Conservation (phyloP, 2,888 invertebrate species). For the Mesorhabditis belari region DNA sequence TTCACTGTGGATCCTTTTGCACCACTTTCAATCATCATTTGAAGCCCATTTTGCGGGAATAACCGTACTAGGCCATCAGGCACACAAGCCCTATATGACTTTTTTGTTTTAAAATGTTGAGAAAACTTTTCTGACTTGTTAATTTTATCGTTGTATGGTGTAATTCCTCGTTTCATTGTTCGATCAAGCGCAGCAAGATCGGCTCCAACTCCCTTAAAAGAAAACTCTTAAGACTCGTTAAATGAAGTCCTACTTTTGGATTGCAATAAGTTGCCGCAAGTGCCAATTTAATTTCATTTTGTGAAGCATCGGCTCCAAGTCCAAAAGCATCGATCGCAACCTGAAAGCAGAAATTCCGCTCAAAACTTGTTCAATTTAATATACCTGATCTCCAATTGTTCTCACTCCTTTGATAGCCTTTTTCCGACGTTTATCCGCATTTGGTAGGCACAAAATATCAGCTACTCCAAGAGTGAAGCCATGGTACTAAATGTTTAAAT, state of each 20-base stretch:
- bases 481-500: conserved; percentile 55
- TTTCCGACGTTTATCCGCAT: conserved; percentile 68
- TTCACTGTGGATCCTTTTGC: conserved; percentile 90
- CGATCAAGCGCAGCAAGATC: conserved; percentile 72
- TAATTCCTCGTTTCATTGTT: conserved; percentile 72
- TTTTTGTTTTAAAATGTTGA: background rate
- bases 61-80: conserved; percentile 74
- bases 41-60: conserved; percentile 92
- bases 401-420: conserved; percentile 46
- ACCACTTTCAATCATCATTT: conserved; percentile 94
- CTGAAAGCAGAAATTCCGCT: conserved; percentile 3
- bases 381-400: conserved; percentile 37
- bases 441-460: conserved; percentile 76
- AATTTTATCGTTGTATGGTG: conserved; percentile 80
- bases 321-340: conserved; percentile 57
- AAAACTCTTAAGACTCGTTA: background rate
- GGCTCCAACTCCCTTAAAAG: conserved; percentile 20
- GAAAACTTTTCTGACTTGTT: conserved; percentile 67
- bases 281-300: conserved; percentile 50
- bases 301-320: conserved; percentile 62
- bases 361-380: background rate
- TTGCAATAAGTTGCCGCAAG: conserved; percentile 49
- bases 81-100: conserved; percentile 65
- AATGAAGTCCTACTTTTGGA: conserved; percentile 12
- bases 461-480: conserved; percentile 91